phyloP scores from a whole-genome alignment of 2,113 vertebrate species.

The Hemiprocne comata region DNA sequence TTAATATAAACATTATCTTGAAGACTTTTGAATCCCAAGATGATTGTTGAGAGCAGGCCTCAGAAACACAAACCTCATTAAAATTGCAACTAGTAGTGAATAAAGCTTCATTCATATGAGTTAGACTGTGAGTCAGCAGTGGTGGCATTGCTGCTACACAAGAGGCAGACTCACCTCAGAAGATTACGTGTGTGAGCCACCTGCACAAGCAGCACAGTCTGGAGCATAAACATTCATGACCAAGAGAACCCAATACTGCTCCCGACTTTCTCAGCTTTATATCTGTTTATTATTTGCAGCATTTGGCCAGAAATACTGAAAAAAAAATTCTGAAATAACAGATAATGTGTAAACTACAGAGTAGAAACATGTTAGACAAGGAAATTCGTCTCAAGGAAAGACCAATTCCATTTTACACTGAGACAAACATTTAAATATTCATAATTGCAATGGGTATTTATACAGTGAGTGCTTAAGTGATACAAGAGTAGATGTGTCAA shows the following conservation, averaged over 20 bases:
- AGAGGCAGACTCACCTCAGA: neutral
- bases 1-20: neutral
- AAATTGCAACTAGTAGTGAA: neutral
- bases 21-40: neutral
- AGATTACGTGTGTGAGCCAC: neutral
- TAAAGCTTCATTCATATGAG: neutral
- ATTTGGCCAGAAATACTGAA: neutral
- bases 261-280: neutral
- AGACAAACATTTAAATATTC: neutral
- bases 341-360: neutral
- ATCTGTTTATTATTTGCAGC: neutral
- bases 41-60: neutral
- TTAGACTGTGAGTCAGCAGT: neutral
- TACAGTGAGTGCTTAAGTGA: neutral
- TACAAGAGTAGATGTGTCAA: neutral
- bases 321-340: neutral
- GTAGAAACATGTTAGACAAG: neutral
- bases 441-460: neutral
- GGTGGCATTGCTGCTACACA: neutral
- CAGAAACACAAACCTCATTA: neutral
- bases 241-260: neutral
- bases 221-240: neutral
- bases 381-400: neutral
- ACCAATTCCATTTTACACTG: neutral
- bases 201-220: neutral